Evolutionary conservation across 2,113 vertebrate genomes (phyloP).

Genomic region (Sapayoa aenigma): DNA sequence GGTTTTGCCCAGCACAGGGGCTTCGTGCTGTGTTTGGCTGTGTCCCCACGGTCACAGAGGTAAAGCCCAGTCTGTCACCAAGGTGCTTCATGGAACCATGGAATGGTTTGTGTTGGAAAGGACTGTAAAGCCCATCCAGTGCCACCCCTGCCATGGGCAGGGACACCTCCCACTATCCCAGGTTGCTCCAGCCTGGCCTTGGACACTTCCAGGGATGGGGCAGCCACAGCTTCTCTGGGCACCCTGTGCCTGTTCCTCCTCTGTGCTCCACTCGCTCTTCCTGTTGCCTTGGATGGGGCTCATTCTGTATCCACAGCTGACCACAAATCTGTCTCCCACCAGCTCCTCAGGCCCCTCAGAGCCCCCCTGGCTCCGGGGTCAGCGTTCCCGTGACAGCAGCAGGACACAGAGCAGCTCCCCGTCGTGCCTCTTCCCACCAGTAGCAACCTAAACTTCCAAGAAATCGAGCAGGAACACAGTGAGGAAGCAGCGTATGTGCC

Average conservation of each 20-base stretch:
- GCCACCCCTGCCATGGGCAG: neutral
- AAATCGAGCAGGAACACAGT: neutral
- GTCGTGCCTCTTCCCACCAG: neutral
- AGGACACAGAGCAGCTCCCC: neutral
- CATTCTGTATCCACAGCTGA: neutral
- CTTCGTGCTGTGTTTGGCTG: neutral
- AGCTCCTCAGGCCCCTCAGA: neutral
- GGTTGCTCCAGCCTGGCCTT: neutral
- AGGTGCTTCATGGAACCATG: too few relatives aligned
- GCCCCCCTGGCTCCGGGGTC: fast-evolving
- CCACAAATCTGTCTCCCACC: neutral
- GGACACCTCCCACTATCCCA: neutral
- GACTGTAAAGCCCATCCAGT: neutral
- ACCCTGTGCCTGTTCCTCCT: fast-evolving
- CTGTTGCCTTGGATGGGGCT: neutral
- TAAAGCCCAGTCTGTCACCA: too few relatives aligned
- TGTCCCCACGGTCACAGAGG: neutral
- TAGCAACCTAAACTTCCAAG: neutral
- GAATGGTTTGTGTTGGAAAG: neutral
- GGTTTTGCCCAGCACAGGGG: fast-evolving
- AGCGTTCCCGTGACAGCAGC: neutral
- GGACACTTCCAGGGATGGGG: neutral
- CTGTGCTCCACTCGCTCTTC: neutral
- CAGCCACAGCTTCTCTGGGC: neutral
- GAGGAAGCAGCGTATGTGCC: fast-evolving